Conservation (phyloP, 2,888 invertebrate species). For the Drosophila pseudotalamancana region DNA sequence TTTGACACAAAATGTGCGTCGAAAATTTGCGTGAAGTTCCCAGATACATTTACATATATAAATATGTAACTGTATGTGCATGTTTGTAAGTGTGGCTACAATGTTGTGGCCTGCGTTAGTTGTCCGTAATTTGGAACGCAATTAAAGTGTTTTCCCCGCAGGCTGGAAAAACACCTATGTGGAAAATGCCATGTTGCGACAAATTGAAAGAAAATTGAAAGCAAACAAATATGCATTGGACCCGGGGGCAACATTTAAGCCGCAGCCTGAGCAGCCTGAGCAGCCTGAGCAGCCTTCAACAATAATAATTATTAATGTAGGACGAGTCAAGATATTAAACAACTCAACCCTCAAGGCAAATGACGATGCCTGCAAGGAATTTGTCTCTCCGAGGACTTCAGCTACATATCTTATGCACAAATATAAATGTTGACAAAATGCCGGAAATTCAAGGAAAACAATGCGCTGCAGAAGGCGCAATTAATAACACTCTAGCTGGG, state of each 20-base stretch:
- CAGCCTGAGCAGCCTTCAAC: too few relatives aligned
- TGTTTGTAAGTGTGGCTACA: neutral
- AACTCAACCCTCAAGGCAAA: neutral
- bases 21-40: neutral
- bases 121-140: constrained; percentile 55
- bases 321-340: constrained; percentile 14
- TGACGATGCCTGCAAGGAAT: neutral
- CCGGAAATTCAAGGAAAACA: constrained; percentile 77
- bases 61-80: neutral
- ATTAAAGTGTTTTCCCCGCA: constrained; percentile 43
- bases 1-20: constrained; percentile 15
- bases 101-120: constrained; percentile 1
- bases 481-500: too few relatives aligned
- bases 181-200: neutral
- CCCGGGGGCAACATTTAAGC: constrained; percentile 31
- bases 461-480: constrained; percentile 10
- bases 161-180: constrained; percentile 12
- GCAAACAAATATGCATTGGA: constrained; percentile 33
- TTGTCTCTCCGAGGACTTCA: neutral
- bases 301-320: constrained; percentile 30
- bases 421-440: constrained; percentile 41
- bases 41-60: neutral
- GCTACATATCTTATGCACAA: constrained; percentile 9
- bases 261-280: constrained; percentile 1
- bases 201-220: constrained; percentile 47